These are phyloP conservation scores for Allolobophora icterica DNA, from an alignment of 2,888 invertebrate species.

Conservation along the genomic window DNA sequence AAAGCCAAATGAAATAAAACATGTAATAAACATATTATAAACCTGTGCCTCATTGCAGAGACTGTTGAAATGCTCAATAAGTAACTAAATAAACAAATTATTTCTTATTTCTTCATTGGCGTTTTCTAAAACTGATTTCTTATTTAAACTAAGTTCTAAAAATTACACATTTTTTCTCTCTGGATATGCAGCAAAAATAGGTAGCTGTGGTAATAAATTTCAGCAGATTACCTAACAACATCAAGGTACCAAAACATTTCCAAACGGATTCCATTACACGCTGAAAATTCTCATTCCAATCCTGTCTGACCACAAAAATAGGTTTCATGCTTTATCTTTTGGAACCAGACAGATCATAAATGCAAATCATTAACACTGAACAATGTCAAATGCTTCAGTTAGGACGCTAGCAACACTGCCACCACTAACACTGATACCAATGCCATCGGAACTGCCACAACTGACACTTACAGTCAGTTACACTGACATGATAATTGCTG, in stretches of 20 bases:
- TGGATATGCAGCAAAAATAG: no score
- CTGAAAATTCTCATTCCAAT: neutral
- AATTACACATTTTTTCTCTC: neutral
- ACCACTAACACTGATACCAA: neutral
- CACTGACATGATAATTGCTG: neutral
- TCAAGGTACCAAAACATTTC: neutral
- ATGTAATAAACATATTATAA: neutral
- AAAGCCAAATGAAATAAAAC: neutral
- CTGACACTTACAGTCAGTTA: neutral
- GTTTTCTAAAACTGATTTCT: neutral
- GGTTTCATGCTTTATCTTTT: neutral
- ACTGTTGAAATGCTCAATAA: neutral
- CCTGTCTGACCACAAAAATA: neutral
- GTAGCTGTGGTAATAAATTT: no score
- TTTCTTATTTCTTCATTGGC: neutral
- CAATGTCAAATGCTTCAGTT: slow-evolving; percentile 2
- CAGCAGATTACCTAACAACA: neutral
- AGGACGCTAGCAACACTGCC: neutral
- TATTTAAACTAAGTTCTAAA: neutral
- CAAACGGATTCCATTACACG: neutral
- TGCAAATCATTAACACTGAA: neutral
- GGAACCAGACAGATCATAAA: neutral
- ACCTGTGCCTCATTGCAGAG: neutral
- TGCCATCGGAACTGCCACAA: neutral
- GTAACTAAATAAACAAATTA: neutral